Percentiles rank a stretch among this genome's conserved stretches.
These are phyloP conservation scores for Rambutsinella grinnellia DNA, from an alignment of 2,888 invertebrate species.

Conservation along the genomic window DNA sequence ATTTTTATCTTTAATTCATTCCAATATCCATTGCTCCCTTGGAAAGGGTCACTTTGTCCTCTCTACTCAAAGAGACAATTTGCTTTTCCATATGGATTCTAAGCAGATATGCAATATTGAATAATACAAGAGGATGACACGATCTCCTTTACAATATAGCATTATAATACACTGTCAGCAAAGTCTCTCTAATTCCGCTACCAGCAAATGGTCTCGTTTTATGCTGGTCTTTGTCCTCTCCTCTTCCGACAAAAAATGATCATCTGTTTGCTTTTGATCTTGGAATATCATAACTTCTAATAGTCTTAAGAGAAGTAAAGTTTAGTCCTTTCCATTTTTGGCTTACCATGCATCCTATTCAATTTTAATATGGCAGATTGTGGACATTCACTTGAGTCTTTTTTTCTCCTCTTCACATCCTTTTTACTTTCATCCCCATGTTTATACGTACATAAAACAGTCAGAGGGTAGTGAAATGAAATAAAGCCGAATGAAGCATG, in stretches of 20 bases:
- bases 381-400: too few species aligned
- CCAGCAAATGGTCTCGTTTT: background rate
- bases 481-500: slow-evolving; percentile 41
- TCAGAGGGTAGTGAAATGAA: background rate
- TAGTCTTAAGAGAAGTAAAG: background rate
- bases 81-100: too few species aligned
- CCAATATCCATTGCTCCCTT: too few species aligned
- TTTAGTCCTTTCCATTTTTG: background rate
- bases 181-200: background rate
- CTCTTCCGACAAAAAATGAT: too few species aligned
- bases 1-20: too few species aligned
- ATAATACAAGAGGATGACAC: too few species aligned
- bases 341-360: too few species aligned
- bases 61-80: too few species aligned
- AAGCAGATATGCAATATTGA: too few species aligned
- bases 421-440: background rate
- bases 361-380: too few species aligned
- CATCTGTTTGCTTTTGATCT: too few species aligned
- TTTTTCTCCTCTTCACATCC: background rate
- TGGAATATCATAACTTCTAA: too few species aligned
- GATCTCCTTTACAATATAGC: background rate
- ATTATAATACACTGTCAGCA: background rate
- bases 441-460: background rate
- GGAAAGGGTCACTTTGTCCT: slow-evolving; percentile 4
- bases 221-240: background rate